Evolutionary conservation across 2,888 invertebrate species (phyloP).

Genomic region (Ectemnius continuus): DNA sequence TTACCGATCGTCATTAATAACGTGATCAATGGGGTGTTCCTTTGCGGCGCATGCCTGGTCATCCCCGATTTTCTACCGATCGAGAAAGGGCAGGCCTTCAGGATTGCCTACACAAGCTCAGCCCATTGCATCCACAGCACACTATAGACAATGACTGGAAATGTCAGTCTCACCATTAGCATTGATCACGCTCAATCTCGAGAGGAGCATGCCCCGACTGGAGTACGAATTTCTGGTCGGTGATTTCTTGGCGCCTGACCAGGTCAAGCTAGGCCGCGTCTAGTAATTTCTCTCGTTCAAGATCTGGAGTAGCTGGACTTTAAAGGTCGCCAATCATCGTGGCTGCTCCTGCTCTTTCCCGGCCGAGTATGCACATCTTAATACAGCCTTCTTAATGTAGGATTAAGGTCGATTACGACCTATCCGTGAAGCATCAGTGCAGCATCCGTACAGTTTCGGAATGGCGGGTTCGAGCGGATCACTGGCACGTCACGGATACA

Average conservation of each 20-base stretch:
- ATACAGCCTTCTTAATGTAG: too few relatives aligned
- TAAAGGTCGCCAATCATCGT: background rate
- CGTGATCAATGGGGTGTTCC: too few relatives aligned
- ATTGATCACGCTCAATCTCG: constrained; percentile 72
- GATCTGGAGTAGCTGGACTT: background rate
- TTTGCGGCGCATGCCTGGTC: background rate
- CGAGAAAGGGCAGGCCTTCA: constrained; percentile 22
- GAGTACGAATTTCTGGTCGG: constrained; percentile 52
- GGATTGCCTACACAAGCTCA: constrained; percentile 64
- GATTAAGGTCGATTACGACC: too few relatives aligned
- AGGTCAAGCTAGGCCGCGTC: constrained; percentile 12
- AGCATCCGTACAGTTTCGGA: too few relatives aligned
- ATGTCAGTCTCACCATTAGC: constrained; percentile 77
- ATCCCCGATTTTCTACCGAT: constrained; percentile 24
- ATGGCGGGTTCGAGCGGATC: too few relatives aligned
- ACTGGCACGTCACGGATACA: too few relatives aligned
- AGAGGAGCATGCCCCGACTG: constrained; percentile 22
- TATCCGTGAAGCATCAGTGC: too few relatives aligned
- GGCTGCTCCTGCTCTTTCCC: background rate
- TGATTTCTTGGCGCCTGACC: constrained; percentile 26
- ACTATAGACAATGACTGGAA: constrained; percentile 74
- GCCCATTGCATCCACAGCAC: constrained; percentile 60
- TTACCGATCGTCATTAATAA: too few relatives aligned
- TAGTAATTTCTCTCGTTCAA: constrained; percentile 4
- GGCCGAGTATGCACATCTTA: background rate